Conservation (phyloP, 1,140 invertebrate species). For the Pinna nobilis region DNA sequence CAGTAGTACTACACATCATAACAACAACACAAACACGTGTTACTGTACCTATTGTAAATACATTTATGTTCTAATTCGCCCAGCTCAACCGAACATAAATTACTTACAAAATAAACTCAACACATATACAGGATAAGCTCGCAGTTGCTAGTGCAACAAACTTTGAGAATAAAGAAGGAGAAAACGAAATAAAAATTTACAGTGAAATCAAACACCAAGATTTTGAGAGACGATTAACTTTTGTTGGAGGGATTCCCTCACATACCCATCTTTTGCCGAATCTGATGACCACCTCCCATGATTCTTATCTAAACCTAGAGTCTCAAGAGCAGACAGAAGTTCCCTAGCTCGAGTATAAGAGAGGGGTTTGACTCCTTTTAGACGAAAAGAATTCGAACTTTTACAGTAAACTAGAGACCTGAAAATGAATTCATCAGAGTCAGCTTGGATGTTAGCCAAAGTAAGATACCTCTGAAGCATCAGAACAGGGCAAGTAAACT, state of each 20-base stretch:
- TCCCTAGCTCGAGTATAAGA: slow-evolving; percentile 27
- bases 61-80: too few species aligned
- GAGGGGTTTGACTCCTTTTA: not conserved
- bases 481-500: not conserved
- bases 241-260: not conserved
- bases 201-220: too few species aligned
- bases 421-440: slow-evolving; percentile 1
- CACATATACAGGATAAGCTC: too few species aligned
- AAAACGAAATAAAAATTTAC: too few species aligned
- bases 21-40: too few species aligned
- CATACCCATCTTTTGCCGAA: slow-evolving; percentile 5
- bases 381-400: not conserved
- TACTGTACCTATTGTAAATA: too few species aligned
- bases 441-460: not conserved
- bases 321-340: not conserved
- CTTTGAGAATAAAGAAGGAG: too few species aligned
- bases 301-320: slow-evolving; percentile 14
- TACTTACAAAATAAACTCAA: too few species aligned
- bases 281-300: not conserved
- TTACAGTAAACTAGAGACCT: not conserved
- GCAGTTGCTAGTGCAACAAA: too few species aligned
- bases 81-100: too few species aligned
- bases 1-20: too few species aligned
- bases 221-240: not conserved
- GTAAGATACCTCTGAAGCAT: not conserved